These are phyloP conservation scores for Harmothoe impar DNA, from an alignment of 2,888 invertebrate species.

Conservation along the genomic window DNA sequence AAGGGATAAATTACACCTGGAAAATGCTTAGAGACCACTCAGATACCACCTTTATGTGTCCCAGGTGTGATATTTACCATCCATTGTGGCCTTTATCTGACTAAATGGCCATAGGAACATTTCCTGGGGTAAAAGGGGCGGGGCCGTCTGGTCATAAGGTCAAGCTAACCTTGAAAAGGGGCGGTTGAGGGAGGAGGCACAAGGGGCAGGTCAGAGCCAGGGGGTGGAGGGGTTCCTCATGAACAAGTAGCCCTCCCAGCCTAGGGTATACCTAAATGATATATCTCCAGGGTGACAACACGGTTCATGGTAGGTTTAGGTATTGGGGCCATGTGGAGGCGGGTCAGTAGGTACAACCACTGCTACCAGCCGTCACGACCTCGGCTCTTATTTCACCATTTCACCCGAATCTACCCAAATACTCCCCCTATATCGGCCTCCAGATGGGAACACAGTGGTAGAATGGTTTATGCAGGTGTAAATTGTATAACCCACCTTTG, in stretches of 20 bases:
- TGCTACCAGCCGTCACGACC: background rate
- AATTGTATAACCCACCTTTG: no score
- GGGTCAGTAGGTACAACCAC: conserved; percentile 6
- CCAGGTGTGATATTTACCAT: no score
- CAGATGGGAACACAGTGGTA: no score
- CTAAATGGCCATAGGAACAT: no score
- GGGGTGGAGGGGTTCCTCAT: background rate
- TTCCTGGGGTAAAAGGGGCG: no score
- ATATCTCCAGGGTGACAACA: background rate
- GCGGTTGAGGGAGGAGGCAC: background rate
- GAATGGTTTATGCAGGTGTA: no score
- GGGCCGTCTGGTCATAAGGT: background rate
- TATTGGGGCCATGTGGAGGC: background rate
- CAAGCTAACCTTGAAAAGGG: background rate
- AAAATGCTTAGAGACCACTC: no score
- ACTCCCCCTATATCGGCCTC: no score
- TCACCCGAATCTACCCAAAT: no score
- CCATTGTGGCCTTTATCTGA: no score
- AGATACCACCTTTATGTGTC: no score
- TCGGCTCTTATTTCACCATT: background rate
- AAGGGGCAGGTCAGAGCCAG: background rate
- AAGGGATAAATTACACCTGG: no score
- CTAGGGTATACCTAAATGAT: background rate
- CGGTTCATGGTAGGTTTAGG: background rate
- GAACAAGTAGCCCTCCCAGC: background rate